Conservation (phyloP, 2,888 invertebrate species). For the Cantharis rufa region DNA sequence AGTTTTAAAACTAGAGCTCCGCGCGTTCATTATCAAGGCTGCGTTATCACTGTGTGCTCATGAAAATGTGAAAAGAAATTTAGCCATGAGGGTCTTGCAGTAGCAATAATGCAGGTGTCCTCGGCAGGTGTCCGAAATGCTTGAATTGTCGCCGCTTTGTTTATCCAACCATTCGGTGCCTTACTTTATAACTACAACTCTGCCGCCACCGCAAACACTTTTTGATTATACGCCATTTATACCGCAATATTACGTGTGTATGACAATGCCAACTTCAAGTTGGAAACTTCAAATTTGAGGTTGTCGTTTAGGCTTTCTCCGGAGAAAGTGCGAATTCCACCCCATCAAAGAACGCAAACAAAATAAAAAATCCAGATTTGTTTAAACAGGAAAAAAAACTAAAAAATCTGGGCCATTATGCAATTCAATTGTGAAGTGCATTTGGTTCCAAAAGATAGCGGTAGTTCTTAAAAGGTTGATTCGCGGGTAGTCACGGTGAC, state of each 20-base stretch:
- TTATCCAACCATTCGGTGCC: slow-evolving; percentile 37
- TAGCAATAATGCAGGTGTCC: slow-evolving; percentile 21
- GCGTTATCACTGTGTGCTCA: not conserved
- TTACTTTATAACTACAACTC: slow-evolving; percentile 28
- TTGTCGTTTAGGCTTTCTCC: not conserved
- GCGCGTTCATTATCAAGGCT: not conserved
- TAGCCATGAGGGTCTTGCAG: not conserved
- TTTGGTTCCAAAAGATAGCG: slow-evolving; percentile 15
- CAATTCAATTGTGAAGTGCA: not conserved
- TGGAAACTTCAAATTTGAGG: not conserved
- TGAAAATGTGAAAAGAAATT: not conserved
- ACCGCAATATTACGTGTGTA: slow-evolving; percentile 12
- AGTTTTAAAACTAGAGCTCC: not conserved
- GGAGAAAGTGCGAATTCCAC: not conserved
- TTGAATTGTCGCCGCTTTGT: slow-evolving; percentile 39
- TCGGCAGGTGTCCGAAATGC: slow-evolving; percentile 40
- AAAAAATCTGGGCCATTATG: not conserved
- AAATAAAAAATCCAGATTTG: not conserved
- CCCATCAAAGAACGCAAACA: not conserved
- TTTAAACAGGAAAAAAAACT: not conserved
- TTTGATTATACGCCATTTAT: slow-evolving; percentile 21
- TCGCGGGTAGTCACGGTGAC: slow-evolving; percentile 42
- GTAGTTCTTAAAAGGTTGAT: slow-evolving; percentile 17
- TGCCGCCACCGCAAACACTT: slow-evolving; percentile 26
- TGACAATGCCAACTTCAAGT: not conserved